Evolutionary conservation across 2,113 vertebrate genomes (phyloP).

Genomic region (Pseudois nayaur): DNA sequence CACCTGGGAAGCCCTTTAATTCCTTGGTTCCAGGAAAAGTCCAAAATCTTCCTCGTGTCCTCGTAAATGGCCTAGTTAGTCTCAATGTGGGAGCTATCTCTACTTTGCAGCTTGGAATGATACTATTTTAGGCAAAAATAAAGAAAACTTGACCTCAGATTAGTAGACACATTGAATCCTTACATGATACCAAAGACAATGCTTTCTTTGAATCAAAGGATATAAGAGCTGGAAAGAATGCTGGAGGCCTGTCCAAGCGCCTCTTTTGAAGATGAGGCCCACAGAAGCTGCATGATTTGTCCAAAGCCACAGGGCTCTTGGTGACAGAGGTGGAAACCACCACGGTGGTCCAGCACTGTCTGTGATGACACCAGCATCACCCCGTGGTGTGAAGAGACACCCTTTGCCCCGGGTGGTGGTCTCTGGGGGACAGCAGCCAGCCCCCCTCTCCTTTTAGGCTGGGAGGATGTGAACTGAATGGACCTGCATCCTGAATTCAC

Average conservation of each 20-base stretch:
- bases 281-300: background rate
- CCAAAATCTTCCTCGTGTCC: background rate
- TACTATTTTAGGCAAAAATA: background rate
- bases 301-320: background rate
- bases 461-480: background rate
- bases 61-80: background rate
- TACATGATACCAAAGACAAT: background rate
- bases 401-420: background rate
- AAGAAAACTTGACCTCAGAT: background rate
- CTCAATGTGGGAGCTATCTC: background rate
- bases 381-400: background rate
- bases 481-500: background rate
- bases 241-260: no score
- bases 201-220: slow-evolving; percentile 37
- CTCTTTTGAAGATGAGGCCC: background rate
- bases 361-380: background rate
- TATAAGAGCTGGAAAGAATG: background rate
- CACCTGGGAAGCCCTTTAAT: background rate
- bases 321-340: background rate
- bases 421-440: background rate
- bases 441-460: background rate
- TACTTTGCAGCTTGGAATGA: background rate
- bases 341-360: background rate
- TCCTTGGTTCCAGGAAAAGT: background rate
- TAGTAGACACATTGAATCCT: background rate